Evolutionary conservation across 1,140 invertebrate genomes (phyloP).

Genomic region (Arctopsyche grandis): DNA sequence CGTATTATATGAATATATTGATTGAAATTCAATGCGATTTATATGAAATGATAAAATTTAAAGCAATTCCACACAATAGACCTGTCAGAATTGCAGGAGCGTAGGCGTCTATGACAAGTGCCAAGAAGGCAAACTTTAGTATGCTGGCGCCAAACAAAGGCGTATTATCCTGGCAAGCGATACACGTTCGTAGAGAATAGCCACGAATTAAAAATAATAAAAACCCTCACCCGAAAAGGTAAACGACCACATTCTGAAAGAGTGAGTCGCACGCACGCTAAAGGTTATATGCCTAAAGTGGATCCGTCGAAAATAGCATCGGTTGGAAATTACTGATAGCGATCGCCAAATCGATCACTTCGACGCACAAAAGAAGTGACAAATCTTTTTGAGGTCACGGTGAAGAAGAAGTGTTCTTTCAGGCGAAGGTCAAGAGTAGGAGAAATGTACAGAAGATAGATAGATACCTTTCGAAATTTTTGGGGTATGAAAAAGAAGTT

Average conservation of each 20-base stretch:
- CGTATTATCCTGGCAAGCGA: neutral
- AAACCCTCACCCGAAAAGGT: constrained; percentile 1
- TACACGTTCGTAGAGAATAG: neutral
- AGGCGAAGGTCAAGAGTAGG: too few species aligned
- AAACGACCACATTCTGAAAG: neutral
- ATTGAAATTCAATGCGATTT: too few species aligned
- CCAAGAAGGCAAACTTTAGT: neutral
- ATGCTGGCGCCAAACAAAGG: neutral
- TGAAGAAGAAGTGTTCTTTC: too few species aligned
- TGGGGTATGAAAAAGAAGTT: neutral
- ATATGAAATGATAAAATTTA: too few species aligned
- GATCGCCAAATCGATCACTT: neutral
- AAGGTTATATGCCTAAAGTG: constrained; percentile 17
- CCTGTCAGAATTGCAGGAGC: neutral
- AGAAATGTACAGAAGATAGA: too few species aligned
- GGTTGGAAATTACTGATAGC: neutral
- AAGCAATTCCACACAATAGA: too few species aligned
- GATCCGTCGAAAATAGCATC: constrained; percentile 12
- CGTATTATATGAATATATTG: too few species aligned
- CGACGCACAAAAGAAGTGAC: constrained; percentile 13
- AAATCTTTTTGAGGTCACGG: neutral
- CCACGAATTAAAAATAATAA: neutral
- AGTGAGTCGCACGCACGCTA: neutral
- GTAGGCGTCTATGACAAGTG: neutral
- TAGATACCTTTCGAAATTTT: neutral